These are phyloP conservation scores for Hirundo rustica DNA, from an alignment of 2,797 vertebrate species.

Conservation along the genomic window DNA sequence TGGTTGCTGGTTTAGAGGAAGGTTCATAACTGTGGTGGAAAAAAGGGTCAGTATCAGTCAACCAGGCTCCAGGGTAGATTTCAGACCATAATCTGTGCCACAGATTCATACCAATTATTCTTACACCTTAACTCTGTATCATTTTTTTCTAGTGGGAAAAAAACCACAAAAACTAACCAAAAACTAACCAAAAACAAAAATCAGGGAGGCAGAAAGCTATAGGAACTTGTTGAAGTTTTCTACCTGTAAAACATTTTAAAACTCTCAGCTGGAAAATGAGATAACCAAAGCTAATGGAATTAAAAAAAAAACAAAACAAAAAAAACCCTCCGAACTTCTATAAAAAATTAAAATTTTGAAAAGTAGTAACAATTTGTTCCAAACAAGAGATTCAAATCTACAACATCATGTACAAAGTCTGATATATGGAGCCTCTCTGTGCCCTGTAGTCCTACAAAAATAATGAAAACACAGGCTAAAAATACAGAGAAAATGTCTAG, in stretches of 20 bases:
- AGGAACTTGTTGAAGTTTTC: neutral
- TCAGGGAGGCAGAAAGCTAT: accelerated
- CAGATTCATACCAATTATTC: neutral
- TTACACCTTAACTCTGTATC: neutral
- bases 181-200: neutral
- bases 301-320: neutral
- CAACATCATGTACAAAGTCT: neutral
- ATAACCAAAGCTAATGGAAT: neutral
- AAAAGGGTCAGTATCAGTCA: neutral
- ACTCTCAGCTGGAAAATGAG: neutral
- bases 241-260: neutral
- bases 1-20: neutral
- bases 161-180: neutral
- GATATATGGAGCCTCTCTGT: neutral
- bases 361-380: neutral
- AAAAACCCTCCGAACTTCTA: neutral
- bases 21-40: neutral
- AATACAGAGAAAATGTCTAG: neutral
- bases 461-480: slow-evolving; percentile 13
- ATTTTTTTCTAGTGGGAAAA: neutral
- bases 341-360: neutral
- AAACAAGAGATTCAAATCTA: neutral
- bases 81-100: neutral
- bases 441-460: neutral
- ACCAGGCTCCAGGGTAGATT: neutral